Conservation (phyloP, 92 coral and sea anemone genomes). For the Galaxea fascicularis region DNA sequence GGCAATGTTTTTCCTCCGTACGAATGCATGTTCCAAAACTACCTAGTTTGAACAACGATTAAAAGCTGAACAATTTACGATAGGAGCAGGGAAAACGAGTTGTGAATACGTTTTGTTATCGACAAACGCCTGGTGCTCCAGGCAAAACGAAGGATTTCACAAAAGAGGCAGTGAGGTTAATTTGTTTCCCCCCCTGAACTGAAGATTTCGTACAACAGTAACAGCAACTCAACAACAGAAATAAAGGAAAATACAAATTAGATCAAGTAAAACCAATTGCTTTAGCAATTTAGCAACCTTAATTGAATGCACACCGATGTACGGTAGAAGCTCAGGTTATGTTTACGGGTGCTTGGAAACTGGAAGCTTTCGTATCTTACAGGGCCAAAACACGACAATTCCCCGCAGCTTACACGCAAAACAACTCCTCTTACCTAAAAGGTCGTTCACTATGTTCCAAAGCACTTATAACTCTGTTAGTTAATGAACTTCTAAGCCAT, state of each 20-base stretch:
- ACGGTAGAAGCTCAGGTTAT: not conserved
- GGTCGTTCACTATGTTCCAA: not conserved
- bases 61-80: too few species aligned
- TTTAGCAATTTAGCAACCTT: constrained; percentile 39
- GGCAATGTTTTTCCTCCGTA: too few species aligned
- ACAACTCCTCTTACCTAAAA: constrained; percentile 17
- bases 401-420: not conserved
- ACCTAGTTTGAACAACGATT: too few species aligned
- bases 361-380: not conserved
- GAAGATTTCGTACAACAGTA: not conserved
- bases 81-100: not conserved
- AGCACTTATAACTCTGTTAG: not conserved
- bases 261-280: constrained; percentile 4
- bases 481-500: not conserved
- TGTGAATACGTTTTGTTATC: not conserved
- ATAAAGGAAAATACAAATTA: not conserved
- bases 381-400: constrained; percentile 3
- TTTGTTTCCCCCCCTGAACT: not conserved
- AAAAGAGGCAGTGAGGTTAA: not conserved
- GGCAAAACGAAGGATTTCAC: not conserved
- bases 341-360: constrained; percentile 54
- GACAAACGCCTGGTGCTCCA: not conserved
- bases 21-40: too few species aligned
- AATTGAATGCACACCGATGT: not conserved
- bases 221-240: not conserved